Percentiles rank a stretch among this genome's conserved stretches.
Conservation (phyloP, 2,797 vertebrate species). For the Natrix natrix region DNA sequence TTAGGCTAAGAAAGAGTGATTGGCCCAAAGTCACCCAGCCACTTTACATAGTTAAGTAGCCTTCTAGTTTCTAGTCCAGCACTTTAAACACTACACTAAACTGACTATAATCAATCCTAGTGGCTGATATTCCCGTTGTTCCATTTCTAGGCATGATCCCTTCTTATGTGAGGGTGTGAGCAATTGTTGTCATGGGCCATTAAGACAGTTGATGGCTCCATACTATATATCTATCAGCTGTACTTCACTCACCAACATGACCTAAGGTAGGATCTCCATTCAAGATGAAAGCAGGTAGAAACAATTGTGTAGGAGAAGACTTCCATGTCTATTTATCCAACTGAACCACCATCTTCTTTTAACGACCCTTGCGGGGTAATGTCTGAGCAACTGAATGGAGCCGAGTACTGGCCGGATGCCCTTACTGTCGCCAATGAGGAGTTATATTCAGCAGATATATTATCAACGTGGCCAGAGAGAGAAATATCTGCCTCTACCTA, state of each 20-base stretch:
- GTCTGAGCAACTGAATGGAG: no score
- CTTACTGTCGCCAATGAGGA: no score
- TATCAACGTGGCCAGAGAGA: no score
- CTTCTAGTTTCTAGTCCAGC: no score
- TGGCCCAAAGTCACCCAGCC: background rate
- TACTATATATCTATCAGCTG: background rate
- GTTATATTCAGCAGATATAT: no score
- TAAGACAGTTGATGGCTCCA: no score
- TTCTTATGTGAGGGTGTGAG: background rate
- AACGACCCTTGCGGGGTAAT: no score
- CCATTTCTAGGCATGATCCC: background rate
- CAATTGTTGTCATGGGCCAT: background rate
- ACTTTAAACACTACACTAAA: background rate
- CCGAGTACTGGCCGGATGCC: no score
- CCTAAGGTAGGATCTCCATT: no score
- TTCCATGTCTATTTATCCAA: background rate
- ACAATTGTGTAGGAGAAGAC: background rate
- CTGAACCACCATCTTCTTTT: background rate
- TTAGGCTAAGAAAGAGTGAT: background rate
- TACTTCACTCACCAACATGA: no score
- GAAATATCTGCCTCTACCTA: no score
- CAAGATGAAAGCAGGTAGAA: background rate
- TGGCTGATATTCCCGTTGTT: background rate
- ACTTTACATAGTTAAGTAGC: no score
- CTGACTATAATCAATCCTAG: background rate